A percentile compares a stretch with the other conserved stretches of the same genome.
phyloP scores from a whole-genome alignment of 2,797 vertebrate genomes.

The Gallinago nigripennis region DNA sequence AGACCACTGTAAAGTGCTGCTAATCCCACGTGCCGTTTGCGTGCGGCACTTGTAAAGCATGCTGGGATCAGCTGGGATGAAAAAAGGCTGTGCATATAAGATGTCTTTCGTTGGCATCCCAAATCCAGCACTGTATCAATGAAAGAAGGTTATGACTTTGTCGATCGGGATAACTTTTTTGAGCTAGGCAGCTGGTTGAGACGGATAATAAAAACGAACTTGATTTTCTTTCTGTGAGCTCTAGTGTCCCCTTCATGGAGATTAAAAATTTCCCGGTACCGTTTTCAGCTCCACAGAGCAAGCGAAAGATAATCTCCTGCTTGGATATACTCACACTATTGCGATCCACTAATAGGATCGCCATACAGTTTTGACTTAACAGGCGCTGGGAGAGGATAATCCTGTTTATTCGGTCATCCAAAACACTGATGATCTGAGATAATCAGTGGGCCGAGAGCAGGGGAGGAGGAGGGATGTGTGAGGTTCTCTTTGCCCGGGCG shows the following conservation, averaged over 20 bases:
- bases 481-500: neutral
- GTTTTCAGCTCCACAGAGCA: slow-evolving; percentile 46
- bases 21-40: slow-evolving; percentile 58
- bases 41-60: slow-evolving; percentile 9
- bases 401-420: slow-evolving; percentile 65
- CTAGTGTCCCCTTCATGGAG: slow-evolving; percentile 48
- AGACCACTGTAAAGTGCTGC: neutral
- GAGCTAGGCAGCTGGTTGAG: slow-evolving; percentile 5
- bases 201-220: slow-evolving; percentile 24
- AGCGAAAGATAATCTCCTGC: slow-evolving; percentile 59
- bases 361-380: slow-evolving; percentile 47
- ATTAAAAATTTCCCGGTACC: slow-evolving; percentile 58
- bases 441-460: neutral
- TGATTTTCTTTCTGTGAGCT: slow-evolving; percentile 28
- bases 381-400: slow-evolving; percentile 57
- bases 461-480: neutral
- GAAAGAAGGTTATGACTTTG: neutral
- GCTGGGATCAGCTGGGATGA: slow-evolving; percentile 19
- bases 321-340: slow-evolving; percentile 13
- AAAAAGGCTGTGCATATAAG: neutral
- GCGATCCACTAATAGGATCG: slow-evolving; percentile 48
- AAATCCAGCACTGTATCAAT: neutral
- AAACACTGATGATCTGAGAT: slow-evolving; percentile 55
- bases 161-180: neutral
- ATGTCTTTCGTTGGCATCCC: neutral